Percentiles rank a stretch among this genome's conserved stretches.
These are phyloP conservation scores for Strigamia maritima DNA, from an alignment of 2,888 invertebrate species.

Conservation along the genomic window DNA sequence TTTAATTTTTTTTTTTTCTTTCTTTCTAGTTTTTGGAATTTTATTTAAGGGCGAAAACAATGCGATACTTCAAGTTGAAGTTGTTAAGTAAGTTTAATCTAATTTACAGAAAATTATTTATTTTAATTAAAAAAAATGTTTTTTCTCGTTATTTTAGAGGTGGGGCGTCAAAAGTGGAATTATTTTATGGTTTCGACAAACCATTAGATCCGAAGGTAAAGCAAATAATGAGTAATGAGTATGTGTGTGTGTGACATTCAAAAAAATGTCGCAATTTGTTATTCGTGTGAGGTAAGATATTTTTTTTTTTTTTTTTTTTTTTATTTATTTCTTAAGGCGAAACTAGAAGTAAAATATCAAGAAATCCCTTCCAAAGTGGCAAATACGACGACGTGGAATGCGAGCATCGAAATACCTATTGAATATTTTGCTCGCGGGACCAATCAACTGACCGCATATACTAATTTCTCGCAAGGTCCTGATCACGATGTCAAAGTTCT, in stretches of 20 bases:
- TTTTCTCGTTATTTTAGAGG: neutral
- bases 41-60: constrained; percentile 20
- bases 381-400: constrained; percentile 15
- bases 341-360: neutral
- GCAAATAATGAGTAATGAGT: too few relatives aligned
- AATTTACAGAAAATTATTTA: neutral
- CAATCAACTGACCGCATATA: neutral
- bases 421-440: constrained; percentile 21
- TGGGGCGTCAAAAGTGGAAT: neutral
- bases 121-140: too few relatives aligned
- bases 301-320: neutral
- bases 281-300: too few relatives aligned
- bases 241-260: too few relatives aligned
- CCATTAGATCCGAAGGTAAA: neutral
- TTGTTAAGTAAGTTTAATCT: neutral
- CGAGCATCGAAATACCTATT: neutral
- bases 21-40: constrained; percentile 10
- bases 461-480: neutral
- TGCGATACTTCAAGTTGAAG: neutral
- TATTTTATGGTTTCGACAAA: neutral
- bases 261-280: neutral
- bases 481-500: neutral
- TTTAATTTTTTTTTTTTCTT: neutral
- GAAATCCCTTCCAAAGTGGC: neutral
- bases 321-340: neutral